These are phyloP conservation scores for Eilema depressum DNA, from an alignment of 2,888 invertebrate species.

Conservation along the genomic window DNA sequence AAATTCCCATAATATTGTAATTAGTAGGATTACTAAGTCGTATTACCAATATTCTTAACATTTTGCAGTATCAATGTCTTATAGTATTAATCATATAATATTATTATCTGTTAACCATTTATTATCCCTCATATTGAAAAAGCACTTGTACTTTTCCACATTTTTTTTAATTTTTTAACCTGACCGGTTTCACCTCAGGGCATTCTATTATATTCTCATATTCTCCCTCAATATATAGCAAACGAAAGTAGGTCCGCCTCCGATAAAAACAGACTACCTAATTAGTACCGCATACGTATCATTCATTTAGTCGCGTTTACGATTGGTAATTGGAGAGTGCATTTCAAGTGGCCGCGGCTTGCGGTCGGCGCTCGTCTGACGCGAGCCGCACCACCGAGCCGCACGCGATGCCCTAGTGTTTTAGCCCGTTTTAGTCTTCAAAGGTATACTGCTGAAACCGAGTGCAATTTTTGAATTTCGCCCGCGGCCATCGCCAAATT, in stretches of 20 bases:
- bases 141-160: too few species aligned
- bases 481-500: conserved; percentile 79
- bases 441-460: conserved; percentile 69
- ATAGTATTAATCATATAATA: too few species aligned
- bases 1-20: too few species aligned
- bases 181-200: too few species aligned
- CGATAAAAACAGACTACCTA: conserved; percentile 43
- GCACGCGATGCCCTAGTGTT: conserved; percentile 70
- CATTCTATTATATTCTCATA: too few species aligned
- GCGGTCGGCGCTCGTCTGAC: conserved; percentile 63
- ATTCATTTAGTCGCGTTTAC: conserved; percentile 78
- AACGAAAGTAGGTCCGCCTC: conserved; percentile 39
- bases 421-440: conserved; percentile 53
- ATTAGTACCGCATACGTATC: conserved; percentile 48
- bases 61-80: neutral
- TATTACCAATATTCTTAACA: neutral
- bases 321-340: conserved; percentile 84
- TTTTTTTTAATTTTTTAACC: too few species aligned
- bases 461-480: conserved; percentile 75
- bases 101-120: neutral
- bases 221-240: conserved; percentile 21
- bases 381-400: conserved; percentile 64
- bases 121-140: too few species aligned
- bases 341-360: conserved; percentile 69
- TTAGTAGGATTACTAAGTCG: too few species aligned